Conservation (phyloP, 2,797 vertebrate species). For the Rachycentron canadum region DNA sequence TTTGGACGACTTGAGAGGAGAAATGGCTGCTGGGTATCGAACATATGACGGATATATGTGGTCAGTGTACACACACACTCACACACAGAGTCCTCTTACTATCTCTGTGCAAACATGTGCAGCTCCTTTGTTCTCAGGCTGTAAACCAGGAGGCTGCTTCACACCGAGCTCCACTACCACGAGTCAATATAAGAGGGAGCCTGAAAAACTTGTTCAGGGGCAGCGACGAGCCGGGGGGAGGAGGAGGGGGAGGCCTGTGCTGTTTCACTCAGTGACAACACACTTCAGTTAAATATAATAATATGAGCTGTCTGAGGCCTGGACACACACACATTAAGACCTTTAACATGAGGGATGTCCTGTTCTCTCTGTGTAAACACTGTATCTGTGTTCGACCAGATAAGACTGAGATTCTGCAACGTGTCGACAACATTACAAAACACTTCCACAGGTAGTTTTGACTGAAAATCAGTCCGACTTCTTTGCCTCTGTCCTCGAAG, state of each 20-base stretch:
- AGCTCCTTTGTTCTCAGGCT: conserved; percentile 31
- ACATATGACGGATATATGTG: conserved; percentile 31
- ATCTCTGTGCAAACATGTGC: conserved; percentile 53
- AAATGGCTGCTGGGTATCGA: conserved; percentile 31
- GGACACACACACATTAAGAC: not conserved
- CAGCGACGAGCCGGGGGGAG: not conserved
- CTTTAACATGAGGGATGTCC: conserved; percentile 18
- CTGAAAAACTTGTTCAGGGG: conserved; percentile 31
- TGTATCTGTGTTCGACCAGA: too few relatives aligned
- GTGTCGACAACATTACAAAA: not conserved
- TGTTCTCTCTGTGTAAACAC: conserved; percentile 47
- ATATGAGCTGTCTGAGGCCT: not conserved
- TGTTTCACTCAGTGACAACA: not conserved
- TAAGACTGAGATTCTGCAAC: conserved; percentile 29
- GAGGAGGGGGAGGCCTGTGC: too few relatives aligned
- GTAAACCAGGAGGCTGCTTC: conserved; percentile 31
- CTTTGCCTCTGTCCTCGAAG: conserved; percentile 29
- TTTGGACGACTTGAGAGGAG: conserved; percentile 15
- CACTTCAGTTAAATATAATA: not conserved
- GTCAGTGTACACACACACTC: conserved; percentile 23
- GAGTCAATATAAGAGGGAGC: conserved; percentile 31
- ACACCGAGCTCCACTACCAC: not conserved
- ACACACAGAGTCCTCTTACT: conserved; percentile 2
- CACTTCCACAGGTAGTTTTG: conserved; percentile 9
- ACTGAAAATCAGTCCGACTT: conserved; percentile 41